Conservation (phyloP, 2,113 vertebrate genomes). For the Planiliza haematocheilus region DNA sequence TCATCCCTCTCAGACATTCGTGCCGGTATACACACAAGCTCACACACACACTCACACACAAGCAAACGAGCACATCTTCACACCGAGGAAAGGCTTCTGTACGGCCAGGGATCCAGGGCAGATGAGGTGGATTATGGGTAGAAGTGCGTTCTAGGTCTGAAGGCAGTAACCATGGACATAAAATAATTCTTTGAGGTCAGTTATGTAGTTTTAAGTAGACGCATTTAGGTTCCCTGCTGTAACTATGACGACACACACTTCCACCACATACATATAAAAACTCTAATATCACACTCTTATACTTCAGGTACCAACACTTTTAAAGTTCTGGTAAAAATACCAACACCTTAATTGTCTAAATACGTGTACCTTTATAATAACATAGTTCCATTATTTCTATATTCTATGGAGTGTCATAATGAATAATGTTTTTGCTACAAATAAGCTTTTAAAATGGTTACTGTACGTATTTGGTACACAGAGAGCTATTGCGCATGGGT, state of each 20-base stretch:
- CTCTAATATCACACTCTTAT: too few species aligned
- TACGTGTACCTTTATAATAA: too few species aligned
- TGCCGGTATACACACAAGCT: neutral
- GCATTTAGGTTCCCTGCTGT: too few species aligned
- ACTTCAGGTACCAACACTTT: too few species aligned
- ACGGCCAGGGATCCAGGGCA: slow-evolving; percentile 3
- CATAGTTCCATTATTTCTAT: neutral
- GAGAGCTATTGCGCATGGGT: neutral
- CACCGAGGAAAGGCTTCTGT: neutral
- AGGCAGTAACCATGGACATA: neutral
- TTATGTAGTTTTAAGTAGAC: neutral
- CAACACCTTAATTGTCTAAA: too few species aligned
- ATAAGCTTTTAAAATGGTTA: neutral
- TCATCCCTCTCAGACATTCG: slow-evolving; percentile 1
- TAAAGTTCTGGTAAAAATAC: too few species aligned
- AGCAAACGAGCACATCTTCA: neutral
- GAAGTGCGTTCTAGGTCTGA: neutral
- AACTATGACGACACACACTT: neutral
- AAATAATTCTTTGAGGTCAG: neutral
- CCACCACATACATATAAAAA: too few species aligned
- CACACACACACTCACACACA: slow-evolving; percentile 2
- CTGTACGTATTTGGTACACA: neutral
- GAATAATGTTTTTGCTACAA: neutral
- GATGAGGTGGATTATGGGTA: neutral
- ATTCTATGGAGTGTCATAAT: neutral